Evolutionary conservation across 1,140 invertebrate species (phyloP).

Genomic region (Bombyx mori): ASM3026992v2 NC_085110.1:6931501-6932000

Average conservation of each 20-base stretch:
- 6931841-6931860: constrained; percentile 53
- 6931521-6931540: constrained; percentile 50
- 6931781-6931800: constrained; percentile 46
- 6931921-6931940: constrained; percentile 37
- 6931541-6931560: constrained; percentile 38
- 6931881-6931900: constrained; percentile 52
- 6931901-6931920: constrained; percentile 46
- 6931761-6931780: constrained; percentile 62
- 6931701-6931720: constrained; percentile 55
- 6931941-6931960: constrained; percentile 47
- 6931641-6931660: constrained; percentile 11
- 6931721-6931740: constrained; percentile 52
- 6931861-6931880: constrained; percentile 38
- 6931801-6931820: constrained; percentile 59
- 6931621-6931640: background rate
- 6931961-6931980: constrained; percentile 46
- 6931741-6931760: constrained; percentile 57
- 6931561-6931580: constrained; percentile 21
- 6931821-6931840: constrained; percentile 60
- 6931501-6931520: constrained; percentile 62
- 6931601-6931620: constrained; percentile 5
- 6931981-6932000: constrained; percentile 47
- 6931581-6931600: constrained; percentile 23
- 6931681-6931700: constrained; percentile 42
- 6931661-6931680: constrained; percentile 31